These are phyloP conservation scores for Gadus macrocephalus DNA, from an alignment of 2,113 vertebrate species.

Conservation along the genomic window DNA sequence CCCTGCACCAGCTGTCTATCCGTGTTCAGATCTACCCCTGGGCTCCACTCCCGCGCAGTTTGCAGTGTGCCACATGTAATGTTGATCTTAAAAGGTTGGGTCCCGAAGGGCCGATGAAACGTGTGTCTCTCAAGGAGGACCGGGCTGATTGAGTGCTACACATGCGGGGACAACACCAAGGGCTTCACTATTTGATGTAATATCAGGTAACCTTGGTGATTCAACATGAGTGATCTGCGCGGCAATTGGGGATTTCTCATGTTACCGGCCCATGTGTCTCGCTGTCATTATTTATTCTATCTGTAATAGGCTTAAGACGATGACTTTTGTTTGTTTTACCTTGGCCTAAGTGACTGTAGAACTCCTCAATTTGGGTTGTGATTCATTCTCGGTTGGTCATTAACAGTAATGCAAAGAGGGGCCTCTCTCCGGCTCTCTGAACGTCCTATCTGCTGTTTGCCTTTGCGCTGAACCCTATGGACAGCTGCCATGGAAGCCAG, in stretches of 20 bases:
- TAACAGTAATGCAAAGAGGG: constrained; percentile 12
- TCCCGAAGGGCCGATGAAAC: constrained; percentile 52
- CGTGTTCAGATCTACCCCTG: constrained; percentile 55
- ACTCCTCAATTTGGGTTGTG: not conserved
- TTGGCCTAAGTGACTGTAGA: constrained; percentile 22
- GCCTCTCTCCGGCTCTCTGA: constrained; percentile 25
- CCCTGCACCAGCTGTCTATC: constrained; percentile 63
- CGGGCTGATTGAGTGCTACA: constrained; percentile 54
- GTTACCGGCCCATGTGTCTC: constrained; percentile 29
- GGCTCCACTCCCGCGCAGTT: constrained; percentile 49
- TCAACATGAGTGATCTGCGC: constrained; percentile 53
- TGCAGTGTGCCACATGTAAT: constrained; percentile 58
- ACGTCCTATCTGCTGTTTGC: constrained; percentile 51
- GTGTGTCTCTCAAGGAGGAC: constrained; percentile 25
- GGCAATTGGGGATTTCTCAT: constrained; percentile 36
- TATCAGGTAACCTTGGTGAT: constrained; percentile 37
- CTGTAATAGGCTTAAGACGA: too few relatives aligned
- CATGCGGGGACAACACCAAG: constrained; percentile 56
- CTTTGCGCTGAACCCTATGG: constrained; percentile 28
- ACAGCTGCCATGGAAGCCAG: constrained; percentile 57
- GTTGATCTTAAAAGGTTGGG: constrained; percentile 55
- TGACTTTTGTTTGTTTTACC: not conserved
- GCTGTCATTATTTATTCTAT: constrained; percentile 25
- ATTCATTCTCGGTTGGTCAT: too few relatives aligned
- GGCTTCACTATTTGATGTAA: constrained; percentile 37